These are phyloP conservation scores for Austrolebias charrua DNA, from an alignment of 2,797 vertebrate species.

Conservation along the genomic window DNA sequence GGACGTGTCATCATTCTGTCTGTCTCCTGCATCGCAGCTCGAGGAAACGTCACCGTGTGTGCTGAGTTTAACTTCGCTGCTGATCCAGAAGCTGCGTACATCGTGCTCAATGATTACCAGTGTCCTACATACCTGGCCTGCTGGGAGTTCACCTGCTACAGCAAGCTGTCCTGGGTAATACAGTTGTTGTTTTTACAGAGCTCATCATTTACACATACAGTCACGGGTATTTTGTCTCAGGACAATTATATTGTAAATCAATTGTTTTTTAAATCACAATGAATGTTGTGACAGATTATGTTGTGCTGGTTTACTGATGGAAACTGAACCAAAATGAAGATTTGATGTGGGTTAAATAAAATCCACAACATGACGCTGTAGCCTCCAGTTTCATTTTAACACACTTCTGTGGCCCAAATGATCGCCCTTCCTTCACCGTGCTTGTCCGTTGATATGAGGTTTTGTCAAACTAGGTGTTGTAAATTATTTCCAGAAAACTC, in stretches of 20 bases:
- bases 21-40: conserved; percentile 56
- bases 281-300: too few species aligned
- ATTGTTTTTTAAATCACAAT: too few species aligned
- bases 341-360: too few species aligned
- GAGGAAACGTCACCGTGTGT: conserved; percentile 79
- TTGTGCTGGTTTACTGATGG: too few species aligned
- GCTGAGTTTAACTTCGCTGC: conserved; percentile 82
- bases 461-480: too few species aligned
- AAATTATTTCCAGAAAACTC: too few species aligned
- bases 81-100: conserved; percentile 83
- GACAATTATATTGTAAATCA: background rate
- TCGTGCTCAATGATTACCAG: conserved; percentile 81
- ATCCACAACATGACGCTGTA: too few species aligned
- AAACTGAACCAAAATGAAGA: too few species aligned
- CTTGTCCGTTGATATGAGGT: too few species aligned
- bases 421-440: too few species aligned
- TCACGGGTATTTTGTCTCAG: background rate
- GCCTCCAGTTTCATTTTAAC: too few species aligned
- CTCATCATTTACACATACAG: background rate
- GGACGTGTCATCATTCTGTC: background rate
- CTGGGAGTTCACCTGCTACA: conserved; percentile 82
- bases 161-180: conserved; percentile 78
- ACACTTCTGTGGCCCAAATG: too few species aligned
- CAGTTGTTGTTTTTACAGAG: background rate
- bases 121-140: conserved; percentile 79